phyloP scores from a whole-genome alignment of 2,888 invertebrate genomes.

The Phoenoteleia sp. region DNA sequence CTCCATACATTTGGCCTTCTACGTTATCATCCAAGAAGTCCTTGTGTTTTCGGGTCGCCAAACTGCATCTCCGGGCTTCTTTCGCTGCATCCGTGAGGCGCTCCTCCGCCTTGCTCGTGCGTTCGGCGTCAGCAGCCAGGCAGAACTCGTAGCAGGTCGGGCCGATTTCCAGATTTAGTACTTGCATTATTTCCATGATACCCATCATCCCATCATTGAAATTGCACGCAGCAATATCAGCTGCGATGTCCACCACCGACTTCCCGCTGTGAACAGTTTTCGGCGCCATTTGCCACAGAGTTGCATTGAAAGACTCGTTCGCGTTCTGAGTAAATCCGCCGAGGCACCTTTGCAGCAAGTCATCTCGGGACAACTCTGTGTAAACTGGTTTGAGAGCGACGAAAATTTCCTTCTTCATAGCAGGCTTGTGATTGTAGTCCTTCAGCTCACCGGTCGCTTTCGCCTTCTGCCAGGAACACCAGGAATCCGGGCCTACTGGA shows the following conservation, averaged over 20 bases:
- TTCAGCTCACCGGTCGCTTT: constrained; percentile 34
- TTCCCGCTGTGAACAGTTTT: constrained; percentile 51
- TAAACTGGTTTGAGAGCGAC: constrained; percentile 50
- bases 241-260: constrained; percentile 39
- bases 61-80: constrained; percentile 4
- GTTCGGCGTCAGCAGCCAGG: constrained; percentile 32
- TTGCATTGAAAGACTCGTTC: constrained; percentile 57
- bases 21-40: constrained; percentile 15
- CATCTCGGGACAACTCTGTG: constrained; percentile 49
- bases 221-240: constrained; percentile 34
- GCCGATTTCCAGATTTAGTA: constrained; percentile 51
- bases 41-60: constrained; percentile 22
- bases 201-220: constrained; percentile 54
- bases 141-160: constrained; percentile 42
- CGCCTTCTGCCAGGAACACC: constrained; percentile 73
- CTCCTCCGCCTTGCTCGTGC: not conserved
- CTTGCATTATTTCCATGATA: constrained; percentile 42
- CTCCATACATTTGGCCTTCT: constrained; percentile 58
- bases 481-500: constrained; percentile 49
- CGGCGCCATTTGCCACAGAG: constrained; percentile 53
- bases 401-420: constrained; percentile 37
- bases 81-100: constrained; percentile 37
- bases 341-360: constrained; percentile 32
- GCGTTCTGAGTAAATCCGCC: constrained; percentile 59
- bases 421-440: constrained; percentile 46